Percentiles rank a stretch among this genome's conserved stretches.
Conservation (phyloP, 2,797 vertebrate genomes). For the Mus caroli region DNA sequence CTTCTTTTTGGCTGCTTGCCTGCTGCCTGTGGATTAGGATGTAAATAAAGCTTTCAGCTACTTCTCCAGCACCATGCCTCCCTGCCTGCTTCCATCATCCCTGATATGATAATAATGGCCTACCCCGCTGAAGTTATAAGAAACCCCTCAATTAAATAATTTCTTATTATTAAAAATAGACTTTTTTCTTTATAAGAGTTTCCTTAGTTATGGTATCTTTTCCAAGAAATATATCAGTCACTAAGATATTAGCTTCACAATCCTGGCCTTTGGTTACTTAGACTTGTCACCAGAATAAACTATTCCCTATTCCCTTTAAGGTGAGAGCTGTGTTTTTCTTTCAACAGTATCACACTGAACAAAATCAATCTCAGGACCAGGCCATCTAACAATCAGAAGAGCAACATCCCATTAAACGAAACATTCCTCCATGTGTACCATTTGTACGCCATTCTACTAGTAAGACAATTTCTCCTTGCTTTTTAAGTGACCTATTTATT, state of each 20-base stretch:
- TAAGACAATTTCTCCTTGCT: conserved; percentile 25
- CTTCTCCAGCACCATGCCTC: not conserved
- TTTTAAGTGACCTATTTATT: not conserved
- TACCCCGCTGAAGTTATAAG: not conserved
- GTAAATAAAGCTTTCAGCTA: not conserved
- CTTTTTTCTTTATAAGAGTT: not conserved
- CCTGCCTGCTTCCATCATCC: not conserved
- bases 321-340: not conserved
- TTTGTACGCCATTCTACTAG: not conserved
- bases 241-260: not conserved
- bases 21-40: not conserved
- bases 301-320: not conserved
- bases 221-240: not conserved
- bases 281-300: not conserved
- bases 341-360: not conserved
- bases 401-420: not conserved
- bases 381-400: not conserved
- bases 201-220: not conserved
- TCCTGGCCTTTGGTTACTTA: not conserved
- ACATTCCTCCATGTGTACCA: not conserved
- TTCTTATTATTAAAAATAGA: not conserved
- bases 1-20: not conserved
- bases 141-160: not conserved
- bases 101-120: not conserved
- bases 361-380: conserved; percentile 38